A percentile compares a stretch with the other conserved stretches of the same genome.
These are phyloP conservation scores for Protobothrops flavoviridis DNA, from an alignment of 2,113 vertebrate species.

Conservation along the genomic window DNA sequence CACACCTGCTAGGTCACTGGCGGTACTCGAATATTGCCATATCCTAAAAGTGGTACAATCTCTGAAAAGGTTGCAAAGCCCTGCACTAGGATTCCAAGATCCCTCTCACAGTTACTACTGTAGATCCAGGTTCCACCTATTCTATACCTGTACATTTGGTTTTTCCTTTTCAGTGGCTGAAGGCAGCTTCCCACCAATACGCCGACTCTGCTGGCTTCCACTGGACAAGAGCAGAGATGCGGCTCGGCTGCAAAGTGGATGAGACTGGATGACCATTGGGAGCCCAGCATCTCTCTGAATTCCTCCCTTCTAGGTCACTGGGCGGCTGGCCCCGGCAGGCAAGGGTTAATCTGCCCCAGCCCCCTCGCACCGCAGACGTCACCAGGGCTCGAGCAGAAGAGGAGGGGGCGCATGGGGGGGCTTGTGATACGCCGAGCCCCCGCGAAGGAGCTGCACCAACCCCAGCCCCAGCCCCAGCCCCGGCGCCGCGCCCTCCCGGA, in stretches of 20 bases:
- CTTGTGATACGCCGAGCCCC: slow-evolving; percentile 59
- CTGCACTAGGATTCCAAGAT: background rate
- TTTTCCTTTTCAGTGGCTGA: background rate
- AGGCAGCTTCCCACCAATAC: too few species aligned
- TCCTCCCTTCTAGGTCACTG: too few species aligned
- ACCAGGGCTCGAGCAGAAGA: slow-evolving; percentile 61
- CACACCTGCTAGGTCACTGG: too few species aligned
- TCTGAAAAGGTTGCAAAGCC: too few species aligned
- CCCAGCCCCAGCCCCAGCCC: background rate
- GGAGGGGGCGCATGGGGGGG: slow-evolving; percentile 59
- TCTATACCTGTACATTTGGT: background rate
- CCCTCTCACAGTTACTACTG: too few species aligned
- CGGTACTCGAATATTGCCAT: too few species aligned
- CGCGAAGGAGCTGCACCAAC: slow-evolving; percentile 37
- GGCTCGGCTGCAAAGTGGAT: background rate
- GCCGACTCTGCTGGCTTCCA: background rate
- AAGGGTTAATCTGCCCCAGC: slow-evolving; percentile 63
- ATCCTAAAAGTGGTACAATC: too few species aligned
- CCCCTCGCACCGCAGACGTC: slow-evolving; percentile 63
- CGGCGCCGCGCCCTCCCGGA: background rate
- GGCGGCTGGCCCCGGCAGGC: slow-evolving; percentile 25
- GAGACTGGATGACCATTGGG: background rate
- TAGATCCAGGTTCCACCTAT: background rate
- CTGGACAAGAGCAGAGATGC: background rate
- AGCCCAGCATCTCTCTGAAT: too few species aligned